Conservation (phyloP, 2,797 vertebrate species). For the Acanthopagrus latus region DNA sequence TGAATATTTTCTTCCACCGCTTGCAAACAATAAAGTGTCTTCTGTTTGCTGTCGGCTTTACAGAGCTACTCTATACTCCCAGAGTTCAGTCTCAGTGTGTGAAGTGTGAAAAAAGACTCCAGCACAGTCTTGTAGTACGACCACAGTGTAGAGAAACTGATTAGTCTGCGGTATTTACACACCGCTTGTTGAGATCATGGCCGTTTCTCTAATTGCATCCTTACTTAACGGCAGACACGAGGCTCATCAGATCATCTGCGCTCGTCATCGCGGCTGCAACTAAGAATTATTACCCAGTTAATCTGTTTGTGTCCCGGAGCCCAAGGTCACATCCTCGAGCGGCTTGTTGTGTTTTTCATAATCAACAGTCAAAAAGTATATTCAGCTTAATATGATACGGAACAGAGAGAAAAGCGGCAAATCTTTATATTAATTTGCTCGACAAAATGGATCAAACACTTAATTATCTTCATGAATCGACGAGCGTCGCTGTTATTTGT, state of each 20-base stretch:
- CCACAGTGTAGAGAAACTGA: slow-evolving; percentile 20
- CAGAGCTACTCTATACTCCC: slow-evolving; percentile 44
- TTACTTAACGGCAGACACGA: neutral
- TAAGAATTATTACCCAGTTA: neutral
- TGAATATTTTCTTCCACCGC: too few species aligned
- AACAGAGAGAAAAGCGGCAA: neutral
- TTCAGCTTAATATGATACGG: neutral
- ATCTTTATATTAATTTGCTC: too few species aligned
- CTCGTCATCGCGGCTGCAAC: neutral
- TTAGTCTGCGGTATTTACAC: slow-evolving; percentile 2
- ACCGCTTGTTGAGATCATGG: slow-evolving; percentile 1
- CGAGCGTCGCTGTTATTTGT: neutral
- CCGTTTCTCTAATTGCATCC: neutral
- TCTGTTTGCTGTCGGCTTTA: slow-evolving; percentile 44
- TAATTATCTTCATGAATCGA: neutral
- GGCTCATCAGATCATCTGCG: neutral
- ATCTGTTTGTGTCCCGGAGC: neutral
- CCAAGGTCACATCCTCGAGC: neutral
- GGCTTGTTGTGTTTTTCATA: neutral
- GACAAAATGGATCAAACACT: neutral
- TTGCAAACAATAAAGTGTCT: slow-evolving; percentile 37
- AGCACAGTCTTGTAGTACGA: neutral
- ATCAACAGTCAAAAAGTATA: neutral
- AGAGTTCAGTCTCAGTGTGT: slow-evolving; percentile 45
- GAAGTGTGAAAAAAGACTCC: slow-evolving; percentile 3